Evolutionary conservation across 2,113 vertebrate species (phyloP), one percentile per base, ranked within the genome.

Genomic region (Variabilichromis moorii): DNA sequence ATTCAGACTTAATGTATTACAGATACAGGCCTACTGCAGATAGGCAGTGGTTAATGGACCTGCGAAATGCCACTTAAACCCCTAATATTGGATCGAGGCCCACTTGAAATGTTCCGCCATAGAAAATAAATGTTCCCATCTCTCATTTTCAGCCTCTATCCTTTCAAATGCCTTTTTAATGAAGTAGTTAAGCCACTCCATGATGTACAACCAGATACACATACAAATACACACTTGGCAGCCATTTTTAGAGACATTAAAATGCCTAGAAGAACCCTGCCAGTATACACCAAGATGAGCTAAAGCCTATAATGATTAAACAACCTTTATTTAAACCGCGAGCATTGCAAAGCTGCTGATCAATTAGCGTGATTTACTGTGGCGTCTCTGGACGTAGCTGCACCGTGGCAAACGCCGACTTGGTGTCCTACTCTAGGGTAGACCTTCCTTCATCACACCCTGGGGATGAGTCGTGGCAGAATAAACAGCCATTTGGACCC

Each of bases 401-500:
- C 17, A 84, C 88, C 68, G 26, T 17, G 50, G 92, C 88, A 89
- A 95, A 93, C 92, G 91, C 90, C 8, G 89, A 93, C 89, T 91
- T 59, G 66, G 93, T 93, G 92, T 96, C 94, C 95, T 93, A 91
- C 93, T 90, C 93, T 92, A 92, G 94, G 91, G 89, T 83, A 95
- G 94, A 91, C 92, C 88, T 93, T 94, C 94, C 91, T 94, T 95
- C 93, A 96, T 94, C 90, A 88, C 95, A 93, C 95, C 89, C 94
- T 51, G 80, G 95, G 95, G 95, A 95, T 73, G 87, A 92, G 94
- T 94, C 95, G 91, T 95, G 93, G 95, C 91, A 93, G 92, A 93
- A 90, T 95, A 95, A 96, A 95, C 94, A 96, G 94, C 92, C 94
- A 94, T 95, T 96, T 96, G 95, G 94, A 95, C 94, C 94, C 92